These are phyloP conservation scores for Drosophila parthenogenetica DNA, from an alignment of 2,888 invertebrate genomes.

Conservation along the genomic window DNA sequence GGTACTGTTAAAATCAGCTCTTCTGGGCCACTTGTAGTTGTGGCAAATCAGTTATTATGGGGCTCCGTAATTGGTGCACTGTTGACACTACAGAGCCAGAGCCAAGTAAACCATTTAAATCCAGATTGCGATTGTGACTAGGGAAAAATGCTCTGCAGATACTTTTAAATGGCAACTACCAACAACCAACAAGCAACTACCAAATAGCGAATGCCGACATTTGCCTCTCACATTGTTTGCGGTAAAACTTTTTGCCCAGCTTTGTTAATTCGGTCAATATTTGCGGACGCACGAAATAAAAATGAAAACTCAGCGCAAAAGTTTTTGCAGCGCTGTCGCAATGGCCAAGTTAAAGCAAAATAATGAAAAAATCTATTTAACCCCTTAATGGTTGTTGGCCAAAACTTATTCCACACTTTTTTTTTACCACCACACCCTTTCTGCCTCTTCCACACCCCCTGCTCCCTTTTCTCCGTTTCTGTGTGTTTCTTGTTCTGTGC, in stretches of 20 bases:
- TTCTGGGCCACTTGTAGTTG: not conserved
- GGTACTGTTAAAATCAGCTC: slow-evolving; percentile 20
- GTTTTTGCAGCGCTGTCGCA: slow-evolving; percentile 62
- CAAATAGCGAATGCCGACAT: slow-evolving; percentile 24
- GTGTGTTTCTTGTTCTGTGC: slow-evolving; percentile 16
- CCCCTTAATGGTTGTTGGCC: slow-evolving; percentile 75
- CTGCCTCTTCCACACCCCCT: not conserved
- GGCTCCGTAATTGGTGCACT: slow-evolving; percentile 37
- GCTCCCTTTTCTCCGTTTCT: not conserved
- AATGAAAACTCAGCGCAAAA: slow-evolving; percentile 78
- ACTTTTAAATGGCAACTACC: not conserved
- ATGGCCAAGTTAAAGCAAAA: slow-evolving; percentile 50
- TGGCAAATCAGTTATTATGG: slow-evolving; percentile 30
- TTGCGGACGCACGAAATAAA: slow-evolving; percentile 82
- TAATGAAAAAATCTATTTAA: slow-evolving; percentile 73
- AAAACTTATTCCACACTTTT: slow-evolving; percentile 46
- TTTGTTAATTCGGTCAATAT: slow-evolving; percentile 83
- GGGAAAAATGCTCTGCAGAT: not conserved
- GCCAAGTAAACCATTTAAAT: slow-evolving; percentile 42
- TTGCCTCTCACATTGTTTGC: slow-evolving; percentile 60
- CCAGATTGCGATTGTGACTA: slow-evolving; percentile 12
- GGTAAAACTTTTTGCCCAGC: slow-evolving; percentile 64
- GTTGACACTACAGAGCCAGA: slow-evolving; percentile 46
- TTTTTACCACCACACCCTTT: not conserved
- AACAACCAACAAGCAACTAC: slow-evolving; percentile 14